Evolutionary conservation across 2,113 vertebrate species (phyloP).

Genomic region (Etheostoma cragini): DNA sequence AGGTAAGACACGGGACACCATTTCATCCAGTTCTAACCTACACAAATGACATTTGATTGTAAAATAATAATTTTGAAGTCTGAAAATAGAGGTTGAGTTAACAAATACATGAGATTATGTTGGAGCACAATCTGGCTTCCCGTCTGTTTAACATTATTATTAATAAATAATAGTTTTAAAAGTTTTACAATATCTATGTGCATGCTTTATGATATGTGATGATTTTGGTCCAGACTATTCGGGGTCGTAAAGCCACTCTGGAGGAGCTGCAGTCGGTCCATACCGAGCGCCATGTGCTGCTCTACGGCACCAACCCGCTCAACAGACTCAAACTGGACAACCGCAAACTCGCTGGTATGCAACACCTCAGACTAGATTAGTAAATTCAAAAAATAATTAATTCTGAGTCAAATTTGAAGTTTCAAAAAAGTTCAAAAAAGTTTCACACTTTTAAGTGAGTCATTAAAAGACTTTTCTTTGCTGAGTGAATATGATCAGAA

Average conservation of each 20-base stretch:
- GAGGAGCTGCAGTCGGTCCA: conserved; percentile 93
- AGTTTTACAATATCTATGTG: neutral
- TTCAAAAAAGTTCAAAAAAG: no score
- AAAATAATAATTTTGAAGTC: neutral
- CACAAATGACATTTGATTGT: neutral
- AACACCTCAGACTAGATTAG: neutral
- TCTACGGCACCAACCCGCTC: conserved; percentile 92
- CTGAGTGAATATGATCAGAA: neutral
- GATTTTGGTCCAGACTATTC: conserved; percentile 84
- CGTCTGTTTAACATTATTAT: neutral
- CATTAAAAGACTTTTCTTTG: neutral
- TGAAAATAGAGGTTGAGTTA: neutral
- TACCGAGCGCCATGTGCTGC: conserved; percentile 87
- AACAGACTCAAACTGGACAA: conserved; percentile 97
- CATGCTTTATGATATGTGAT: neutral
- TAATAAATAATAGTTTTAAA: no score
- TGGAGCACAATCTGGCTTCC: neutral
- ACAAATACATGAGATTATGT: neutral
- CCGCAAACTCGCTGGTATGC: conserved; percentile 90
- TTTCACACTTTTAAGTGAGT: neutral
- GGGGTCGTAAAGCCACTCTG: conserved; percentile 90
- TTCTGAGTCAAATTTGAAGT: neutral
- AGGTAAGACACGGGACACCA: conserved; percentile 81
- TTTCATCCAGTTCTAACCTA: neutral
- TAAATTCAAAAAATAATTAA: neutral